Evolutionary conservation across 2,888 invertebrate genomes (phyloP), one percentile per base, ranked within the genome.

Genomic region (Troglohyphantes excavatus): DNA sequence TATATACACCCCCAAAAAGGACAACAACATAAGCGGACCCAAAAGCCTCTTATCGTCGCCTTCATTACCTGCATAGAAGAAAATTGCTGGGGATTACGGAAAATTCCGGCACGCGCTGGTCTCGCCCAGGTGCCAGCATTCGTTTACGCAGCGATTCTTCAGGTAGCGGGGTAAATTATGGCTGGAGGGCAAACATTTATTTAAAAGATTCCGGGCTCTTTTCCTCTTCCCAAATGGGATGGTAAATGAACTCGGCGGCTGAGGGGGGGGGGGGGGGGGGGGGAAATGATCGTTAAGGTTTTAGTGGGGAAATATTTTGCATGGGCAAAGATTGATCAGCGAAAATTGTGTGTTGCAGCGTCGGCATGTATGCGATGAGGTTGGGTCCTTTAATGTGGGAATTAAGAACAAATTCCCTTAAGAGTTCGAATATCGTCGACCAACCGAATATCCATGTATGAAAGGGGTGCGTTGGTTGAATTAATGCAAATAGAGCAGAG

Each of bases 11-110:
- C n/a, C n/a, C n/a, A 6, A 59, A 6, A 59, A 21, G 59, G 23
- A 26, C 26, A 65, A 65, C 21, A 65, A 33, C 33, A 33, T 6
- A 65, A 33, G 33, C 9, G 33, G 33, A 3, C 21, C 65, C 11
- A 13, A n/a, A 6, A 39, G 29, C 23, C 43, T 39, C 72, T 73
- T 73, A 73, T 73, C 72, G 27, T 11, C 27, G 2, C 72, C 17
- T 53, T 73, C 43, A 73, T 73, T 73, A 73, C 72, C 53, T 3
- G n/a, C n/a, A n/a, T 33, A 17, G 59, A 75, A 75, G 53, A 75
- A 75, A 75, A 75, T 75, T 26, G 59, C 59, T n/a, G 53, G 6
- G 75, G 75, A 75, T 75, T 75, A 75, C 61, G 75, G 75, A 75
- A 61, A 75, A 59, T 75, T 75, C 21, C 53, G 26, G 29, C n/a